A percentile compares a stretch with the other conserved stretches of the same genome.
Evolutionary conservation across 2,888 invertebrate genomes (phyloP).

Genomic region (Rutpela maculata): DNA sequence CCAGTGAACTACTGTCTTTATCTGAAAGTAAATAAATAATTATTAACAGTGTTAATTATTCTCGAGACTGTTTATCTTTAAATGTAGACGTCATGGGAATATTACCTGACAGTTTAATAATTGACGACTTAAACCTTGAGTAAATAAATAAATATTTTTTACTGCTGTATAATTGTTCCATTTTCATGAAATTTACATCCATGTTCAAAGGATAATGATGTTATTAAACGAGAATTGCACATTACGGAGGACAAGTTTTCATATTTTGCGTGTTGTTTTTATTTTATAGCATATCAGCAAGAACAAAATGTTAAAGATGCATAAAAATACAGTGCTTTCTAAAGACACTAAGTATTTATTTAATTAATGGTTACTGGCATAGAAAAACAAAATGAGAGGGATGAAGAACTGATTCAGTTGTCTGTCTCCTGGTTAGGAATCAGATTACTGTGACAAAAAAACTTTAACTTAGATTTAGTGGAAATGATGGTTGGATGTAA

Average conservation of each 20-base stretch:
- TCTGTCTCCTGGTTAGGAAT: too few relatives aligned
- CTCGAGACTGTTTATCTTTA: neutral
- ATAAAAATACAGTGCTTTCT: too few relatives aligned
- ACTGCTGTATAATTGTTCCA: neutral
- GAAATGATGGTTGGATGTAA: too few relatives aligned
- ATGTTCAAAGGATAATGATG: neutral
- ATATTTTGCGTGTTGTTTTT: neutral
- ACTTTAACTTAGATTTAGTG: too few relatives aligned
- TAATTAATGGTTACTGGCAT: too few relatives aligned
- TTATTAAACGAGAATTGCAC: neutral
- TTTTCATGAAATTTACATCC: neutral
- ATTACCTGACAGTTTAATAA: neutral
- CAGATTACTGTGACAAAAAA: too few relatives aligned
- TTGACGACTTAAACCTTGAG: neutral
- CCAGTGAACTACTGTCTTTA: conserved; percentile 81
- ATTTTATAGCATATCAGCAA: too few relatives aligned
- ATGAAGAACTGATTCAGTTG: too few relatives aligned
- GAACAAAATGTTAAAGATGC: too few relatives aligned
- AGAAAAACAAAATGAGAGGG: too few relatives aligned
- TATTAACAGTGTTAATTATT: neutral
- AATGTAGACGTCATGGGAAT: neutral
- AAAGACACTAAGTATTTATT: too few relatives aligned
- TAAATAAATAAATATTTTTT: neutral
- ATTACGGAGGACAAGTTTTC: neutral
- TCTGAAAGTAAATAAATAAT: conserved; percentile 71